phyloP scores from a whole-genome alignment of 2,888 invertebrate genomes.

The Craniophora ligustri region DNA sequence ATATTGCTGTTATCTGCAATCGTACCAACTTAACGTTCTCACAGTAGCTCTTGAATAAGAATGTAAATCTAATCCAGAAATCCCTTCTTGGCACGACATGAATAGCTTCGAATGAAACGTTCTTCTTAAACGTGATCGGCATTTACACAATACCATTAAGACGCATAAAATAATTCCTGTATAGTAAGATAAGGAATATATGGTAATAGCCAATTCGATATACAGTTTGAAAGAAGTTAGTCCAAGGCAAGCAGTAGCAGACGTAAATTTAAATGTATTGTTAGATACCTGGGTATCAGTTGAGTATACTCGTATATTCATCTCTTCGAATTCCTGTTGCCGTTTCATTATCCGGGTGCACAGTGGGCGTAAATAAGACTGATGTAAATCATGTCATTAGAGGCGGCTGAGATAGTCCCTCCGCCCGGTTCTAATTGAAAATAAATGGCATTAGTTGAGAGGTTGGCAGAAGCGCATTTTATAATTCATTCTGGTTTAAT shows the following conservation, averaged over 20 bases:
- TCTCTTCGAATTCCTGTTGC: constrained; percentile 53
- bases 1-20: constrained; percentile 14
- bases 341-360: constrained; percentile 63
- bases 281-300: constrained; percentile 45
- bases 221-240: constrained; percentile 4
- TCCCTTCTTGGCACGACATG: constrained; percentile 55
- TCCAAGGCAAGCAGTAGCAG: constrained; percentile 9
- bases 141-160: constrained; percentile 34
- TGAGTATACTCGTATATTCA: constrained; percentile 30
- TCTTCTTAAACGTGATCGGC: constrained; percentile 54
- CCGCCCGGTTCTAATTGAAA: constrained; percentile 73
- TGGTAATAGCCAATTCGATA: background rate
- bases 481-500: constrained; percentile 51
- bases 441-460: constrained; percentile 76
- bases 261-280: constrained; percentile 28
- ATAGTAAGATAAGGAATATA: too few relatives aligned
- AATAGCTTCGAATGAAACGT: constrained; percentile 53
- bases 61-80: constrained; percentile 50
- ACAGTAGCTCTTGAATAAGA: constrained; percentile 43
- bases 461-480: constrained; percentile 64
- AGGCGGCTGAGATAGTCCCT: constrained; percentile 66
- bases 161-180: constrained; percentile 21
- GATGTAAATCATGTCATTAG: constrained; percentile 80
- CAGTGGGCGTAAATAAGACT: constrained; percentile 68
- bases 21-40: constrained; percentile 22